These are phyloP conservation scores for Bos indicus DNA, from an alignment of 2,113 vertebrate species.

Conservation along the genomic window DNA sequence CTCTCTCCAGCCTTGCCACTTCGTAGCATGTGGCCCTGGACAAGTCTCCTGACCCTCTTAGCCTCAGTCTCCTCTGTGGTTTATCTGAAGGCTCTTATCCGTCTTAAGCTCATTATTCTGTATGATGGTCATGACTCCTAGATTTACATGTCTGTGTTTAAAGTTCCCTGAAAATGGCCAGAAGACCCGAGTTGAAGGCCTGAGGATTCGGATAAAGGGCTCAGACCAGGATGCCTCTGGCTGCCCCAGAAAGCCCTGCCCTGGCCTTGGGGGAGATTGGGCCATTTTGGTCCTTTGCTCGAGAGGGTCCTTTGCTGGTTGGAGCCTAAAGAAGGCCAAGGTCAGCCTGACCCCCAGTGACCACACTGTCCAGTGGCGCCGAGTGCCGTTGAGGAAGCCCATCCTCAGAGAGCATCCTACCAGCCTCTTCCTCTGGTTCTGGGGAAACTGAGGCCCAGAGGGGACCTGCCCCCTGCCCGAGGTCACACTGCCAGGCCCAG, in stretches of 20 bases:
- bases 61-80: not conserved
- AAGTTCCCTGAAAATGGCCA: not conserved
- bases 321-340: not conserved
- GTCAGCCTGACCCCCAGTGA: not conserved
- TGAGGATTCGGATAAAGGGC: not conserved
- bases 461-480: not conserved
- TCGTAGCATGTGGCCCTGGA: not conserved
- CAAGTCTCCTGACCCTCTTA: not conserved
- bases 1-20: not conserved
- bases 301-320: not conserved
- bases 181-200: not conserved
- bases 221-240: not conserved
- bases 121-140: not conserved
- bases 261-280: not conserved
- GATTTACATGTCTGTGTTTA: not conserved
- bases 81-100: not conserved
- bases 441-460: too few relatives aligned
- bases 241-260: not conserved
- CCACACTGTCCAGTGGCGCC: too few relatives aligned
- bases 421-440: not conserved
- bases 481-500: not conserved
- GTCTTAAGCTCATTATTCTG: not conserved
- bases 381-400: not conserved
- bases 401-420: not conserved
- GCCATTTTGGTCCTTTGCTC: not conserved